These are phyloP conservation scores for Protonibea diacanthus DNA, from an alignment of 2,797 vertebrate genomes.

Conservation along the genomic window DNA sequence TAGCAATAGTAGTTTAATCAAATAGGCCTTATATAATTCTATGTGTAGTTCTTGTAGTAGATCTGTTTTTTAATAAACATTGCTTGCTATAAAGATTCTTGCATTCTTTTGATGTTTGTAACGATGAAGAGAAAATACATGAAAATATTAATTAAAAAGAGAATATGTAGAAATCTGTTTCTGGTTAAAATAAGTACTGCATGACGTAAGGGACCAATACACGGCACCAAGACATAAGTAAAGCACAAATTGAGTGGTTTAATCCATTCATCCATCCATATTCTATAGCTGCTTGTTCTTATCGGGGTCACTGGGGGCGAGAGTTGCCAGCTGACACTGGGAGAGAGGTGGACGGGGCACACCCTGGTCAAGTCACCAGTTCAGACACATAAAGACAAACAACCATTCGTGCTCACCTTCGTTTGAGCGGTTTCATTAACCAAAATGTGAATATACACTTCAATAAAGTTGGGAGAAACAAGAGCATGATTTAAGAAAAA, in stretches of 20 bases:
- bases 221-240: not conserved
- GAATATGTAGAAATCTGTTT: not conserved
- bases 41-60: slow-evolving; percentile 90
- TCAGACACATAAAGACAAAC: too few relatives aligned
- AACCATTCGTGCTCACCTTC: too few relatives aligned
- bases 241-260: not conserved
- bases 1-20: slow-evolving; percentile 89
- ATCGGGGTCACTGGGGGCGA: too few relatives aligned
- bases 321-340: too few relatives aligned
- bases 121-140: not conserved
- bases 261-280: too few relatives aligned
- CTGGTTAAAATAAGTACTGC: not conserved
- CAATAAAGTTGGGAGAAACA: not conserved
- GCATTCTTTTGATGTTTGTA: slow-evolving; percentile 28
- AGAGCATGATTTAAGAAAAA: too few relatives aligned
- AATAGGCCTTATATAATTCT: slow-evolving; percentile 89
- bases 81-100: slow-evolving; percentile 85
- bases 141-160: not conserved
- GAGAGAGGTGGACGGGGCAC: too few relatives aligned
- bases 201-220: not conserved
- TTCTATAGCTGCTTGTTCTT: too few relatives aligned
- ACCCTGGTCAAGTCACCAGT: too few relatives aligned
- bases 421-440: not conserved
- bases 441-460: not conserved
- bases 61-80: slow-evolving; percentile 87